phyloP scores from a whole-genome alignment of 2,888 invertebrate genomes.

The Xanthorhoe designata region DNA sequence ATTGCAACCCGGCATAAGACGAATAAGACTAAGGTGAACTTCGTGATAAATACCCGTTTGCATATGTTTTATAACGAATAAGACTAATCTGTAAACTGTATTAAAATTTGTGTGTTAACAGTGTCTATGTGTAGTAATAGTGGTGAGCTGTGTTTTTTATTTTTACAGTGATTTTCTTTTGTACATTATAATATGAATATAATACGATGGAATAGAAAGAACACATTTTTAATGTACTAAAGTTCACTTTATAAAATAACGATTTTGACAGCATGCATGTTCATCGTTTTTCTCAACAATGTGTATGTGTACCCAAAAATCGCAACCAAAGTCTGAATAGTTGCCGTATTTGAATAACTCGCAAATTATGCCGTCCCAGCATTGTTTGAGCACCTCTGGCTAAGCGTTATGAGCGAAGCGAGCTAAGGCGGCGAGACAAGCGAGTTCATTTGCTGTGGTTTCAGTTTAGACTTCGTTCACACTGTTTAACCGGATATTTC shows the following conservation, averaged over 20 bases:
- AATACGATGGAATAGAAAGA: too few relatives aligned
- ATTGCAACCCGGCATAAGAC: too few relatives aligned
- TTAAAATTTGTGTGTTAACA: too few relatives aligned
- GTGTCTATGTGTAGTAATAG: too few relatives aligned
- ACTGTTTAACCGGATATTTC: background rate
- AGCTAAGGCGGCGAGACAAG: slow-evolving; percentile 9
- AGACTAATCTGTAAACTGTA: too few relatives aligned
- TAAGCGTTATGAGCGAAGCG: slow-evolving; percentile 32
- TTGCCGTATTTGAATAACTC: slow-evolving; percentile 65
- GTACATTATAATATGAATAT: too few relatives aligned
- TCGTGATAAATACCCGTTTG: too few relatives aligned
- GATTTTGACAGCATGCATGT: background rate
- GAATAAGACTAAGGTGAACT: too few relatives aligned
- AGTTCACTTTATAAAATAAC: background rate
- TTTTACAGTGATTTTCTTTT: too few relatives aligned
- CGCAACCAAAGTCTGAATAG: slow-evolving; percentile 52
- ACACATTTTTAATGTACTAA: too few relatives aligned
- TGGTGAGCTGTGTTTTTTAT: too few relatives aligned
- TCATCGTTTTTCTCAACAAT: slow-evolving; percentile 21
- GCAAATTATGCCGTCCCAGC: slow-evolving; percentile 57
- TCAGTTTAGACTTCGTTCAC: background rate
- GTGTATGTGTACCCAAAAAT: slow-evolving; percentile 49
- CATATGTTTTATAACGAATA: too few relatives aligned
- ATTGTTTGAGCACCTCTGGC: slow-evolving; percentile 51
- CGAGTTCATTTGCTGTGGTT: slow-evolving; percentile 40